Conservation (phyloP, 1,140 invertebrate genomes). For the Bombus superbus region DNA sequence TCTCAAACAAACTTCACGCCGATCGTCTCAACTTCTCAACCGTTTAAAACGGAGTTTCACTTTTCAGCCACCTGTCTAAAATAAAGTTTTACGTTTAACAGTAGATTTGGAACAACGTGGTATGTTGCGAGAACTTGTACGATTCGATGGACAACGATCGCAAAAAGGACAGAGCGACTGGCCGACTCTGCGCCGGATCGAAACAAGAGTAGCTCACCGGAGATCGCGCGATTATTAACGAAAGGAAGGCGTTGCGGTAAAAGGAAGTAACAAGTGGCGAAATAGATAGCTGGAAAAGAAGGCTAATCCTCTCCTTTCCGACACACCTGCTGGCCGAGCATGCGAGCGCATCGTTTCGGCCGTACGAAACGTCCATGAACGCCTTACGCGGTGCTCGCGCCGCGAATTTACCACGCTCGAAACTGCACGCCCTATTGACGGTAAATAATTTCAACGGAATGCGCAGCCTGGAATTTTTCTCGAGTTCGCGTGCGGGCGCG, state of each 20-base stretch:
- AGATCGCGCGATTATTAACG: constrained; percentile 64
- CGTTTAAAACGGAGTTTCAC: not conserved
- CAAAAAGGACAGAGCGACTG: not conserved
- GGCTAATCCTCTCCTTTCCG: constrained; percentile 57
- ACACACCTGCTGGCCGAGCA: constrained; percentile 53
- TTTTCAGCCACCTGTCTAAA: not conserved
- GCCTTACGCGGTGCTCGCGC: not conserved
- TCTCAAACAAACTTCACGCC: not conserved
- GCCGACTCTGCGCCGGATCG: constrained; percentile 32
- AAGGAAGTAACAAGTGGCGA: constrained; percentile 59
- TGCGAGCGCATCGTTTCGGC: constrained; percentile 45
- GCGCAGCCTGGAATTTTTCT: constrained; percentile 10
- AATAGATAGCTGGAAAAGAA: constrained; percentile 53
- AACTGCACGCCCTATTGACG: constrained; percentile 12
- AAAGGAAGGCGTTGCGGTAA: constrained; percentile 61
- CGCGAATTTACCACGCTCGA: constrained; percentile 1
- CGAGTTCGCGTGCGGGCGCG: not conserved
- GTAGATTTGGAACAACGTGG: not conserved
- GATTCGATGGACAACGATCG: not conserved
- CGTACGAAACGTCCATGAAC: not conserved
- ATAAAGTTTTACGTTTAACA: not conserved
- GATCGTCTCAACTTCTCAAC: not conserved
- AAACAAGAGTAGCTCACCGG: constrained; percentile 50
- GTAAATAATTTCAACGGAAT: constrained; percentile 10
- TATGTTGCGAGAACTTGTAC: not conserved